Evolutionary conservation across 2,113 vertebrate species (phyloP).

Genomic region (Pithys albifrons): DNA sequence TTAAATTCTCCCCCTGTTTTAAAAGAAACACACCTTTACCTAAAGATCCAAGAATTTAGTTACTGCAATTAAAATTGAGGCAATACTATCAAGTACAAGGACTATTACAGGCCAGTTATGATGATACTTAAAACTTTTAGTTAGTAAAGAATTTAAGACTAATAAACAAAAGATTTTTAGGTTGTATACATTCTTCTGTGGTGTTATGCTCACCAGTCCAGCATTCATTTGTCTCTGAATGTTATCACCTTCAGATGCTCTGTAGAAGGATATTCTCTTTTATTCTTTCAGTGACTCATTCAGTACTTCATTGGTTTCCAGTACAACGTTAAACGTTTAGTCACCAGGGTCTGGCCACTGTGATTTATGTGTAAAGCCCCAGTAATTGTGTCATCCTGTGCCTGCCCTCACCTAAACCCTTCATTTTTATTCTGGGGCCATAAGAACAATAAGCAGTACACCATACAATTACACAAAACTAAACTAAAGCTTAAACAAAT

Average conservation of each 20-base stretch:
- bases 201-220: not conserved
- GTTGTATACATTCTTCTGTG: not conserved
- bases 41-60: not conserved
- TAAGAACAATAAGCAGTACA: not conserved
- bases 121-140: not conserved
- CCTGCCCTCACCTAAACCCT: not conserved
- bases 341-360: not conserved
- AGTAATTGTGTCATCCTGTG: not conserved
- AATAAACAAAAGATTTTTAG: not conserved
- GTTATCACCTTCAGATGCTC: not conserved
- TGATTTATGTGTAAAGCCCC: not conserved
- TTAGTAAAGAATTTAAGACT: not conserved
- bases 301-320: not conserved
- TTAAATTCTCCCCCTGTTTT: not conserved
- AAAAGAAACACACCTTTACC: not conserved
- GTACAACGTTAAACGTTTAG: not conserved
- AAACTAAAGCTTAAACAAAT: not conserved
- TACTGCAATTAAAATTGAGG: not conserved
- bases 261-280: not conserved
- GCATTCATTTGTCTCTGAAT: not conserved
- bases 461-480: not conserved
- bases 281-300: not conserved
- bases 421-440: not conserved
- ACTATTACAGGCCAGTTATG: not conserved
- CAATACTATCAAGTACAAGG: not conserved